Conservation (phyloP, 2,888 invertebrate genomes). For the Rhabditoides inermis region DNA sequence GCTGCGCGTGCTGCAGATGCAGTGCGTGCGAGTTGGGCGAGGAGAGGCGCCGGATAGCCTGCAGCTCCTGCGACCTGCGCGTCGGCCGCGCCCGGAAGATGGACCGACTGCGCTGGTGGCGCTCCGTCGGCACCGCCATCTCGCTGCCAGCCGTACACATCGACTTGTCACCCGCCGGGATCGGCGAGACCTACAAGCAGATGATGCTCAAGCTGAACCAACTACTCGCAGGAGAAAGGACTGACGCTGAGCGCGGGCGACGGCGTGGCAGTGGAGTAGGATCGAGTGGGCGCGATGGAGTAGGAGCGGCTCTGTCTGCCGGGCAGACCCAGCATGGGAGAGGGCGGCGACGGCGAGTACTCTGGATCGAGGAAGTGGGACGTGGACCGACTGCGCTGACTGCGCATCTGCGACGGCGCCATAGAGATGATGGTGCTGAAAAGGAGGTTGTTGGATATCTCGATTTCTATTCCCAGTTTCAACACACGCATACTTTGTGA, state of each 20-base stretch:
- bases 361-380: slow-evolving; percentile 31
- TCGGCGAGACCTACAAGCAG: no score
- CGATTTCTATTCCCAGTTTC: background rate
- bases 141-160: no score
- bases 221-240: background rate
- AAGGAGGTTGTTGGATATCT: background rate
- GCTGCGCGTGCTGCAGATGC: no score
- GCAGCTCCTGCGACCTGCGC: no score
- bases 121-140: slow-evolving; percentile 16
- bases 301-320: background rate
- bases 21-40: no score
- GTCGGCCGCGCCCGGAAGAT: slow-evolving; percentile 14
- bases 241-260: slow-evolving; percentile 5
- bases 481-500: slow-evolving; percentile 22
- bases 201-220: slow-evolving; percentile 10
- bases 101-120: slow-evolving; percentile 16
- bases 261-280: slow-evolving; percentile 12
- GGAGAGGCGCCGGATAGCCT: no score
- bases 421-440: slow-evolving; percentile 36
- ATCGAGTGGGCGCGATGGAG: background rate
- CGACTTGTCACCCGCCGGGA: no score
- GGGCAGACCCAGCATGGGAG: background rate
- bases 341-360: slow-evolving; percentile 11
- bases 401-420: slow-evolving; percentile 36
- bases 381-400: slow-evolving; percentile 27